phyloP scores from a whole-genome alignment of 1,140 invertebrate species.

The Aphelenchoides besseyi region DNA sequence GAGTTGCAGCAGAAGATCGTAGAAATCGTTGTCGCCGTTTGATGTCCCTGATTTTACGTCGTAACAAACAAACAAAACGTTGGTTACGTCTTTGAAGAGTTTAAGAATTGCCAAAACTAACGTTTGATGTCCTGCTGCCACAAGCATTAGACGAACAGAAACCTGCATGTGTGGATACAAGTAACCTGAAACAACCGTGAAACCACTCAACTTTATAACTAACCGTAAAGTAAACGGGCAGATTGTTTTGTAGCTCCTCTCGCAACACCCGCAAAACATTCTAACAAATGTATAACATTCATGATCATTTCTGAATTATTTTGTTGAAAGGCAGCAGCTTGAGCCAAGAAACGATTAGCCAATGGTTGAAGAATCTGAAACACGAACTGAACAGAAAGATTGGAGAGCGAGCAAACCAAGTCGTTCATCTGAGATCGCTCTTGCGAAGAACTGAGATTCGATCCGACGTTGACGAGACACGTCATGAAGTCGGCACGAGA shows the following conservation, averaged over 20 bases:
- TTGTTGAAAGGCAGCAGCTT: not conserved
- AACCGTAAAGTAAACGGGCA: slow-evolving; percentile 9
- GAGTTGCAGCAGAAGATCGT: not conserved
- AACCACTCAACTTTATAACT: too few relatives aligned
- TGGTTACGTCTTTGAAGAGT: slow-evolving; percentile 13
- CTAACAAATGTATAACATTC: slow-evolving; percentile 11
- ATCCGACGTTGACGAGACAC: slow-evolving; percentile 17
- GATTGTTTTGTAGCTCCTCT: slow-evolving; percentile 8
- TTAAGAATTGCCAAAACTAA: not conserved
- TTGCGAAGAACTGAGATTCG: slow-evolving; percentile 1
- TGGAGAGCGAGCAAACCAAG: not conserved
- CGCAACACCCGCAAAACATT: slow-evolving; percentile 13
- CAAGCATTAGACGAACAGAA: not conserved
- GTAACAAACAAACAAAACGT: slow-evolving; percentile 3
- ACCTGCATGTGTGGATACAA: not conserved
- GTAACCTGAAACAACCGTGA: slow-evolving; percentile 14
- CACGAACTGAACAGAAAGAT: not conserved
- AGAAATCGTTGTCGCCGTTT: slow-evolving; percentile 14
- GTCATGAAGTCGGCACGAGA: slow-evolving; percentile 11
- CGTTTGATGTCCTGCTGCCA: not conserved
- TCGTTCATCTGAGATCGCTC: slow-evolving; percentile 17
- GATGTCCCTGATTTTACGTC: too few relatives aligned
- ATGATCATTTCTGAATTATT: not conserved
- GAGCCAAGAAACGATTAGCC: slow-evolving; percentile 9
- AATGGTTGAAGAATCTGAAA: slow-evolving; percentile 20